These are phyloP conservation scores for Anolis carolinensis DNA, from an alignment of 2,113 vertebrate species.

Conservation along the genomic window DNA sequence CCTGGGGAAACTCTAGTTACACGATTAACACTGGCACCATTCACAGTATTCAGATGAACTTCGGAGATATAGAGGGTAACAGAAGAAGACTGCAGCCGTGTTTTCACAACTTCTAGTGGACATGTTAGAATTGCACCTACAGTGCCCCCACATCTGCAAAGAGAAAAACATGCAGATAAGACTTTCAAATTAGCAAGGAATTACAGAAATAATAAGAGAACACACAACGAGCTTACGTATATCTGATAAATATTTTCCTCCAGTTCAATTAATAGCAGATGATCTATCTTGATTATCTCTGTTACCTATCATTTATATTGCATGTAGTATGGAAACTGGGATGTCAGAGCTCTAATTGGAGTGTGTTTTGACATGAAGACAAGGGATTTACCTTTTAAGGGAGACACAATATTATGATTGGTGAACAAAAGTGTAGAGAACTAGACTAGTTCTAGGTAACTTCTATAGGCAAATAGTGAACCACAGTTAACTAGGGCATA, in stretches of 20 bases:
- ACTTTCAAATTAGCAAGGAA: background rate
- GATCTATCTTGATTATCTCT: background rate
- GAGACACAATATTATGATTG: background rate
- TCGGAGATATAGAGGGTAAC: slow-evolving; percentile 93
- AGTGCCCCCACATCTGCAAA: slow-evolving; percentile 92
- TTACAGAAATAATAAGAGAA: background rate
- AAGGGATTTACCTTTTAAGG: background rate
- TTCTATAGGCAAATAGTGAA: background rate
- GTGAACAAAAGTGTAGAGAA: background rate
- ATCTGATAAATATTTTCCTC: background rate
- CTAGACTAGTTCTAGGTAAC: background rate
- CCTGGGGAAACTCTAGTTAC: slow-evolving; percentile 89
- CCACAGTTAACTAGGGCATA: background rate
- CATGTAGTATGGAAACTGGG: background rate
- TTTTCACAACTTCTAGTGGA: slow-evolving; percentile 98
- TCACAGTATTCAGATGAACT: slow-evolving; percentile 92
- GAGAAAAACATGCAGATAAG: background rate
- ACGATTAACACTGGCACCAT: slow-evolving; percentile 84
- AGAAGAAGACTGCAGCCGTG: slow-evolving; percentile 94
- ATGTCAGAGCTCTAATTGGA: background rate
- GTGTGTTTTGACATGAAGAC: background rate
- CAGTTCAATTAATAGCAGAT: background rate
- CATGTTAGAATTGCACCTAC: slow-evolving; percentile 98
- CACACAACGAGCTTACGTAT: background rate
- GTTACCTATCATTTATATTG: too few relatives aligned